Base-by-base conservation (phyloP, 2,113 vertebrate species). In the Hipposideros armiger region DNA sequence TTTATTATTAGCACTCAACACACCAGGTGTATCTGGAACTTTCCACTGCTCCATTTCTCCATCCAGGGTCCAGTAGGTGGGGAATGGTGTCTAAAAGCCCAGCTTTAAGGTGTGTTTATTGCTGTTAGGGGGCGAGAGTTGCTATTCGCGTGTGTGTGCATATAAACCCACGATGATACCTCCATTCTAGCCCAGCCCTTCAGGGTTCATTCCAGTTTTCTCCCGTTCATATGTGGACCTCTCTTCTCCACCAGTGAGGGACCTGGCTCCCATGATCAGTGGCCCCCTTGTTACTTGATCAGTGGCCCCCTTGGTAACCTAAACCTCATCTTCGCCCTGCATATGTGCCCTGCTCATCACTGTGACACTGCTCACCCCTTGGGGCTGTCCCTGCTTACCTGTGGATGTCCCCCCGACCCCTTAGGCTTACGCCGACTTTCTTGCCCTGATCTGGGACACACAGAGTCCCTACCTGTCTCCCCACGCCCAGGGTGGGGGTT, bases 331-430 rank as follows among this genome's bases (percentile, higher is more conserved):
- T 52, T 32, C 58, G n/a, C 19, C 60, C 80, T 40, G 22, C 14
- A 4, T 16, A 16, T 60, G 5, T 66, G 70, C 36, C 42, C 3
- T 10, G 1, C 47, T 11, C 24, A 3, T 40, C 58, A 66, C 15
- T 56, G 5, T 26, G 83, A 22, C 32, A 56, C 7, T 30, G 17
- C 40, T 0, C 11, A 45, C 24, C 42, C 0, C 2, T 4, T 0
- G 5, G 11, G 50, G 20, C 20, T 54, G 40, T 66, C 4, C 13
- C 58, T 40, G 11, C 36, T 52, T 36, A 16, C 42, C 81, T 66
- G 32, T 36, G 22, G 30, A 9, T 5, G 26, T 22, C 58, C 42
- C 56, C 45, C 40, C 3, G 16, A 5, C 22, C 7, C 1, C 50
- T 82, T 54, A 11, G 40, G 14, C 45, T 36, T 32, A 3, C 17